Conservation (phyloP, 2,797 vertebrate species). For the Oceanodroma leucorhoa region DNA sequence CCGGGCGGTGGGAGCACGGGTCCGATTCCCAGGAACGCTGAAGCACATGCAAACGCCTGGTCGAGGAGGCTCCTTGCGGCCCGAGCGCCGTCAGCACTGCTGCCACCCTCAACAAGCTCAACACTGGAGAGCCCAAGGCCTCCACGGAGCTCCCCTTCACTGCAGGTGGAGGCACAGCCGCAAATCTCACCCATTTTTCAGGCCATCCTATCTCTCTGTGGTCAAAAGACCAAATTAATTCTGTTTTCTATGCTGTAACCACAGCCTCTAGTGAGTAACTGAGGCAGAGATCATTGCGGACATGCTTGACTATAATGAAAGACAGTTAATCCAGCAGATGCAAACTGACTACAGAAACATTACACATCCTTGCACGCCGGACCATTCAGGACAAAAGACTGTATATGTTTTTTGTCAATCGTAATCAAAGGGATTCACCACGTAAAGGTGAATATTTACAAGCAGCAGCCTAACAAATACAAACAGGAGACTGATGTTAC, state of each 20-base stretch:
- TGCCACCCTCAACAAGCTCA: not conserved
- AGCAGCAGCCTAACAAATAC: not conserved
- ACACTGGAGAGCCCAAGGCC: not conserved
- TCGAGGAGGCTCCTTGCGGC: accelerated
- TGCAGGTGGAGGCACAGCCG: accelerated
- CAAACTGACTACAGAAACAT: not conserved
- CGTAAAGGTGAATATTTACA: not conserved
- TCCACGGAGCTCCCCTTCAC: accelerated
- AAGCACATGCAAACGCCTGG: not conserved
- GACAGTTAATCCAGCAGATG: not conserved
- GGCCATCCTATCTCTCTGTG: not conserved
- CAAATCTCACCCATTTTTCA: not conserved
- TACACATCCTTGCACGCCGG: not conserved
- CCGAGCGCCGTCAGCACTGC: accelerated
- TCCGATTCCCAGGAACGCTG: accelerated
- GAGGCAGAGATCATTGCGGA: accelerated
- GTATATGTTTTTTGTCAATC: not conserved
- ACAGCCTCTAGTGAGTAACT: not conserved
- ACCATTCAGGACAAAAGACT: not conserved
- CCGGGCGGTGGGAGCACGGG: accelerated
- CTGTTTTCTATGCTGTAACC: not conserved
- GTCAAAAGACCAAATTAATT: not conserved
- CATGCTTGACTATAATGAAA: not conserved
- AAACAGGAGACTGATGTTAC: not conserved
- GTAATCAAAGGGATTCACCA: not conserved